phyloP scores from a whole-genome alignment of 2,888 invertebrate species.

The Tanaodytes sp. region DNA sequence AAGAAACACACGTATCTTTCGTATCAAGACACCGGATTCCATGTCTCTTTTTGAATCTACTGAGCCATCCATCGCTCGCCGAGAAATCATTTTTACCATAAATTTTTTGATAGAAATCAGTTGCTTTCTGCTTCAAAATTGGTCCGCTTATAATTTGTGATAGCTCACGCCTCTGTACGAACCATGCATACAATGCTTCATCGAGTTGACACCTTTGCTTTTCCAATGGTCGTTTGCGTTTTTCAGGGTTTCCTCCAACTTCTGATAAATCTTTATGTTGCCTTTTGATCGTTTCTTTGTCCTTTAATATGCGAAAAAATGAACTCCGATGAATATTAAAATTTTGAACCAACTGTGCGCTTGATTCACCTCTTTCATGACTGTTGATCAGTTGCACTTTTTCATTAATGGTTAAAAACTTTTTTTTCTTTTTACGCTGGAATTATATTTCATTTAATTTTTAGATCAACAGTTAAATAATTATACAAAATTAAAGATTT shows the following conservation, averaged over 20 bases:
- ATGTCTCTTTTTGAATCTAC: constrained; percentile 33
- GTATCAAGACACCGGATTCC: constrained; percentile 23
- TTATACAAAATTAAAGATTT: too few relatives aligned
- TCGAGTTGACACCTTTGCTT: background rate
- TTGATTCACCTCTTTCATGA: background rate
- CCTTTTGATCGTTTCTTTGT: background rate
- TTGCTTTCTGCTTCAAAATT: constrained; percentile 11
- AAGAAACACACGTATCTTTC: background rate
- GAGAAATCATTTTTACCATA: constrained; percentile 24
- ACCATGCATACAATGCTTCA: constrained; percentile 20
- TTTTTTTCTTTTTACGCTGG: background rate
- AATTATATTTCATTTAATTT: too few relatives aligned
- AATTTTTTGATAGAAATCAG: constrained; percentile 4
- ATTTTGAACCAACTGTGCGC: background rate
- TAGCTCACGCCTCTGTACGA: background rate
- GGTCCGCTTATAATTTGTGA: constrained; percentile 10
- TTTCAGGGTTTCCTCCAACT: constrained; percentile 2
- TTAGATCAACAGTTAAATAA: too few relatives aligned
- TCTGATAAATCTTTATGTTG: background rate
- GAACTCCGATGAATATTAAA: constrained; percentile 1
- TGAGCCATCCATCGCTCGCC: constrained; percentile 35
- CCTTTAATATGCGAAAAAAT: background rate
- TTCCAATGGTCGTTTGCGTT: background rate
- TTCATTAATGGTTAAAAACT: background rate
- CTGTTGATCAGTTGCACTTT: background rate